Evolutionary conservation across 2,797 vertebrate species (phyloP), one percentile per base, ranked within the genome.

Genomic region (Platalea minor): DNA sequence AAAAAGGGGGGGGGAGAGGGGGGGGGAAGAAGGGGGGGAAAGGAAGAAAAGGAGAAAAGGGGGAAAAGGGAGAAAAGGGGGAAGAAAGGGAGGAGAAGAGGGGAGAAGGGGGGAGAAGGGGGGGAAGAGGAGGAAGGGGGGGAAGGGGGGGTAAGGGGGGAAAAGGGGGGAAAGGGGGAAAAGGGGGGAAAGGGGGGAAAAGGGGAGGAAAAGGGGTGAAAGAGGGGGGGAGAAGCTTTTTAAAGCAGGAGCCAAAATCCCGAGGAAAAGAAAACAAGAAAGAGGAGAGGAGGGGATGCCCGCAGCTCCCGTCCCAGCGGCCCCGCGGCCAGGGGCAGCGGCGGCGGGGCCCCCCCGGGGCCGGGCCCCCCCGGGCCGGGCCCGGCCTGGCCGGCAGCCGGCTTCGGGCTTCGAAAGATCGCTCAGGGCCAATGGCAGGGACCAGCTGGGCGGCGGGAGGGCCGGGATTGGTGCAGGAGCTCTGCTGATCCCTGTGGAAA

Each of bases 401-500:
- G 50, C 76, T 65, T n/a, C 8, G 13, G n/a, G 17, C 61, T 91
- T 88, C 91, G 94, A 33, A 81, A 82, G 91, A 93, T 85, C 70
- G 80, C 16, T 2, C 3, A 8, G 80, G 80, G 57, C 91, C 91
- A 93, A 91, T 89, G 89, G 92, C 17, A 28, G 64, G 24, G 78
- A 12, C n/a, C 2, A 17, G 63, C 10, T 6, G 19, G 46, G 91
- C 46, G 25, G 29, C 39, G 87, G 90, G 26, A 50, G 54, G 3
- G 83, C 53, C 69, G 83, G 78, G 93, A 94, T 91, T 93, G 89
- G 92, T 29, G 88, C 75, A 13, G 79, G 79, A 24, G 64, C 94
- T 95, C 91, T 89, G 91, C 88, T 95, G 93, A 95, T 95, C 88
- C 88, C 87, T 14, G 29, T 3, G 91, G 91, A 84, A 74, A n/a